Percentiles rank a stretch among this genome's conserved stretches.
phyloP scores from a whole-genome alignment of 2,797 vertebrate species.

The Argyrosomus regius region DNA sequence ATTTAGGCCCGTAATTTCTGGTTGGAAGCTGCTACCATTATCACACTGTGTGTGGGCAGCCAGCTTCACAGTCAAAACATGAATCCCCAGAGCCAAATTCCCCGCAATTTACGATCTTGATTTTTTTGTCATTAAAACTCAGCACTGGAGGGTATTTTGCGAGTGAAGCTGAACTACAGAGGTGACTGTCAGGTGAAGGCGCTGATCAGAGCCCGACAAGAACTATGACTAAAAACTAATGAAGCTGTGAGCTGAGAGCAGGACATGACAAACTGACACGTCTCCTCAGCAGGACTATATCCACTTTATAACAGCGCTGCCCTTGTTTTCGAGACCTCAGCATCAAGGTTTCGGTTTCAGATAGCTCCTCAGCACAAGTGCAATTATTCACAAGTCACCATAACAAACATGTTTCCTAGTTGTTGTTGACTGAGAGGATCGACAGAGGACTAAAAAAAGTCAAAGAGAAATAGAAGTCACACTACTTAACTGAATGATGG shows the following conservation, averaged over 20 bases:
- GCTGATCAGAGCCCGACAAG: constrained; percentile 47
- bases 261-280: constrained; percentile 57
- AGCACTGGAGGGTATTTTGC: constrained; percentile 24
- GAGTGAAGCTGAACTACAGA: constrained; percentile 26
- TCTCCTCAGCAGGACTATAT: constrained; percentile 22
- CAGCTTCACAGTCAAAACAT: constrained; percentile 34
- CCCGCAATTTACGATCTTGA: constrained; percentile 21
- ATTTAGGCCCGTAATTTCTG: constrained; percentile 41
- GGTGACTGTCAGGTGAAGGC: constrained; percentile 54
- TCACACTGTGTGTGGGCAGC: constrained; percentile 52
- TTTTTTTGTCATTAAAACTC: constrained; percentile 29
- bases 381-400: constrained; percentile 22
- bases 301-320: constrained; percentile 24
- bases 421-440: not conserved
- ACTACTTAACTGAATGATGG: not conserved
- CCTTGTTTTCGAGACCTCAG: constrained; percentile 36
- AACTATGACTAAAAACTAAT: constrained; percentile 59
- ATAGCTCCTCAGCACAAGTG: constrained; percentile 17
- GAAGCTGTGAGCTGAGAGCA: constrained; percentile 48
- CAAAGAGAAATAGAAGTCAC: not conserved
- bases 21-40: constrained; percentile 36
- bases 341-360: constrained; percentile 33
- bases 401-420: not conserved
- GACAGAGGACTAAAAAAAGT: not conserved
- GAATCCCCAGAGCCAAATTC: constrained; percentile 23